phyloP scores from a whole-genome alignment of 1,140 invertebrate genomes.

The Drosophila quadrilineata region DNA sequence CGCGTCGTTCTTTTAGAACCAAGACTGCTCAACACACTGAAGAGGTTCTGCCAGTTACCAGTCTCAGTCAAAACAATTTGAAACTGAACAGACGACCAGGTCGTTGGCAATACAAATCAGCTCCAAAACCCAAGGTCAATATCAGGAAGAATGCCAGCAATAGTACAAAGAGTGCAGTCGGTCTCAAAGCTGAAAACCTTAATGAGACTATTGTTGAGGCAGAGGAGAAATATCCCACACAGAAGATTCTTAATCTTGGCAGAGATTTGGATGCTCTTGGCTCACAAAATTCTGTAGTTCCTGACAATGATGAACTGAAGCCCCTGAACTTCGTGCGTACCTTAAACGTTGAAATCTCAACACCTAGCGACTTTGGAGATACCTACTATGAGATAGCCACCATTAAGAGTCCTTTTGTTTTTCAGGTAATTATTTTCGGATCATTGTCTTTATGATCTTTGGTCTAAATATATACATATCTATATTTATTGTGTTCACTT shows the following conservation, averaged over 20 bases:
- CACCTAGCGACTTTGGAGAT: conserved; percentile 90
- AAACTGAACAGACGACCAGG: conserved; percentile 89
- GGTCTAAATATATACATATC: neutral
- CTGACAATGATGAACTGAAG: conserved; percentile 84
- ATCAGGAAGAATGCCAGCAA: conserved; percentile 85
- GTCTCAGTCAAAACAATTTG: conserved; percentile 87
- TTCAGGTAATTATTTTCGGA: conserved; percentile 89
- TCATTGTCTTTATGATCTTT: no score
- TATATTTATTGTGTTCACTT: neutral
- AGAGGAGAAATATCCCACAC: conserved; percentile 18
- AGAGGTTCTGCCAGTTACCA: conserved; percentile 82
- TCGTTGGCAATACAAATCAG: conserved; percentile 93
- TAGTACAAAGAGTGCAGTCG: conserved; percentile 10
- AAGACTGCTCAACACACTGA: conserved; percentile 83
- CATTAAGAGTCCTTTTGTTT: conserved; percentile 93
- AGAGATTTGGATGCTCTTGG: conserved; percentile 87
- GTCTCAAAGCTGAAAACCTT: conserved; percentile 18
- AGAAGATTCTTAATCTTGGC: conserved; percentile 41
- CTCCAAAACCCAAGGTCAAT: conserved; percentile 90
- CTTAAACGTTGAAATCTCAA: conserved; percentile 92
- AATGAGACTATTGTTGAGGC: conserved; percentile 42
- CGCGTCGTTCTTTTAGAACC: conserved; percentile 84
- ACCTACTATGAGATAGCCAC: conserved; percentile 94
- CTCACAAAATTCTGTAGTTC: conserved; percentile 84
- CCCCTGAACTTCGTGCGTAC: conserved; percentile 86